Conservation (phyloP, 2,113 vertebrate genomes). For the Hippoglossus stenolepis region DNA sequence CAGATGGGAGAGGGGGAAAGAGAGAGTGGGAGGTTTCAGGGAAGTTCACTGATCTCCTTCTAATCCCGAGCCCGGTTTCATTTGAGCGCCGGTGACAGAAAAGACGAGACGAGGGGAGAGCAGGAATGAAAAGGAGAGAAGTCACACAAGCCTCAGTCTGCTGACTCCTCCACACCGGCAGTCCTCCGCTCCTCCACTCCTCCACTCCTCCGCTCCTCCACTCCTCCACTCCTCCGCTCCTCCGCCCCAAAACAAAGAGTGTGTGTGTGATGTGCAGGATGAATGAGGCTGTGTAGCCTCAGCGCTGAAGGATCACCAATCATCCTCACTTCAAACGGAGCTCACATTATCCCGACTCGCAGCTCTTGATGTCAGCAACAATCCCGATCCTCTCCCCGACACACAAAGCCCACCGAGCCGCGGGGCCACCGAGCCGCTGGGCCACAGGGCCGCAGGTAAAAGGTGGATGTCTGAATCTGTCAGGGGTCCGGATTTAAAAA, state of each 20-base stretch:
- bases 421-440: neutral
- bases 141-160: slow-evolving; percentile 8
- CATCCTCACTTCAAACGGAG: slow-evolving; percentile 61
- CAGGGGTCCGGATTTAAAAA: neutral
- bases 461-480: too few species aligned
- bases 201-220: slow-evolving; percentile 28
- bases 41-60: slow-evolving; percentile 54
- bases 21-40: neutral
- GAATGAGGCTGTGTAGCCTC: slow-evolving; percentile 52
- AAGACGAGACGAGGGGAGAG: slow-evolving; percentile 4
- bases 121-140: neutral
- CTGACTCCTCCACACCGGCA: slow-evolving; percentile 33
- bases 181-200: neutral
- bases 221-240: neutral
- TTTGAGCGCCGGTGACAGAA: slow-evolving; percentile 1
- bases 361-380: slow-evolving; percentile 57
- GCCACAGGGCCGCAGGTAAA: neutral
- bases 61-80: slow-evolving; percentile 49
- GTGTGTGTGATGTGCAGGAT: slow-evolving; percentile 49
- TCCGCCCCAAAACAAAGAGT: neutral
- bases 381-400: slow-evolving; percentile 43
- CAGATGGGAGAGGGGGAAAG: neutral
- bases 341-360: slow-evolving; percentile 49
- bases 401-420: neutral
- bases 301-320: slow-evolving; percentile 55